Conservation (phyloP, 2,888 invertebrate species). For the Lacanobia wlatinum region DNA sequence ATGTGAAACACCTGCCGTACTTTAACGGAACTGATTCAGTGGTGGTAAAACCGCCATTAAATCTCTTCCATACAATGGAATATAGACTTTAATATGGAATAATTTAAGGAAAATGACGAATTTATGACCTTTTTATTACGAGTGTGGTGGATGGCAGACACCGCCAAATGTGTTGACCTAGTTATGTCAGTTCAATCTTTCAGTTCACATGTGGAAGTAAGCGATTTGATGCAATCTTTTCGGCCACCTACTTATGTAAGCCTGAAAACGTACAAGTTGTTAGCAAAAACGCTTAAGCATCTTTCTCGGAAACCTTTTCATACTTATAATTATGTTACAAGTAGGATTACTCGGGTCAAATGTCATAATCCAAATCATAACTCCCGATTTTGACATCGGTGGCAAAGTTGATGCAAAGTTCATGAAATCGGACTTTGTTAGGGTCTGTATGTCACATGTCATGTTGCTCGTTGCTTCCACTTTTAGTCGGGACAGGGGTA, state of each 20-base stretch:
- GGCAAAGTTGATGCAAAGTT: neutral
- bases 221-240: slow-evolving; percentile 21
- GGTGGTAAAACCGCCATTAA: neutral
- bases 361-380: slow-evolving; percentile 8
- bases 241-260: neutral
- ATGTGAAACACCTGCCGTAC: neutral
- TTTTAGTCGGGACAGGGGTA: slow-evolving; percentile 21
- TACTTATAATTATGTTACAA: neutral
- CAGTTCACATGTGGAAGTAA: slow-evolving; percentile 27
- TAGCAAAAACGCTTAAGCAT: neutral
- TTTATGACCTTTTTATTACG: slow-evolving; percentile 31
- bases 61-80: neutral
- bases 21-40: neutral
- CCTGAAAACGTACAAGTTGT: neutral
- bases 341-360: slow-evolving; percentile 9
- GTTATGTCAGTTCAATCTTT: slow-evolving; percentile 30
- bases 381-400: neutral
- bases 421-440: slow-evolving; percentile 15
- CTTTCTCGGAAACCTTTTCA: neutral
- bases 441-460: slow-evolving; percentile 3
- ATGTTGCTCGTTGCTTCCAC: slow-evolving; percentile 9
- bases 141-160: neutral
- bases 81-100: slow-evolving; percentile 16
- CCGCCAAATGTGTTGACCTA: slow-evolving; percentile 45
- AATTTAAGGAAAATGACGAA: slow-evolving; percentile 21